A percentile compares a stretch with the other conserved stretches of the same genome.
These are phyloP conservation scores for Drosophila pachea DNA, from an alignment of 1,140 invertebrate genomes.

Conservation along the genomic window DNA sequence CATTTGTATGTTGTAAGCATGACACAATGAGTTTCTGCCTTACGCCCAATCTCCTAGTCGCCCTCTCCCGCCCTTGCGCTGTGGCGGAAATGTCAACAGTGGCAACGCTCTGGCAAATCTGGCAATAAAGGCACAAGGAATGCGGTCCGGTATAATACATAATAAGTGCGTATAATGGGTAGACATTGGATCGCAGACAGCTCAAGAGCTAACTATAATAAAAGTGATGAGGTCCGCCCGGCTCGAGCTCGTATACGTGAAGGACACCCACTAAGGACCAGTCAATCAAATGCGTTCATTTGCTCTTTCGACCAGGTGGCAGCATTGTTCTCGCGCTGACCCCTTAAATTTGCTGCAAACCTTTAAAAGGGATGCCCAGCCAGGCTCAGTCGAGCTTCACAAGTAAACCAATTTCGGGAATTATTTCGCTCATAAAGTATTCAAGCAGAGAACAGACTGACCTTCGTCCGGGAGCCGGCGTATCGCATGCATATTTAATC, in stretches of 20 bases:
- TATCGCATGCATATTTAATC: too few species aligned
- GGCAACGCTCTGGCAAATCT: constrained; percentile 8
- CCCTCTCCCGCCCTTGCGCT: neutral
- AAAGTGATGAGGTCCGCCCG: neutral
- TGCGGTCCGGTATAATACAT: constrained; percentile 13
- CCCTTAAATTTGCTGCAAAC: too few species aligned
- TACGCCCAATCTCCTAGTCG: too few species aligned
- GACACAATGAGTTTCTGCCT: constrained; percentile 27
- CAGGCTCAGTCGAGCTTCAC: neutral
- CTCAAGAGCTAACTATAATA: constrained; percentile 9
- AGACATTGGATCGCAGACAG: constrained; percentile 12
- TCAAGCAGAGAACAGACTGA: neutral
- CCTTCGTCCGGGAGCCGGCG: neutral
- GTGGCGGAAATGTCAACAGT: constrained; percentile 52
- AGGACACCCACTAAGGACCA: neutral
- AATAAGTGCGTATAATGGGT: constrained; percentile 48
- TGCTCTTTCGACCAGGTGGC: too few species aligned
- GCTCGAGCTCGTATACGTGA: neutral
- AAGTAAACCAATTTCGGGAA: neutral
- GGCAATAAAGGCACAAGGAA: constrained; percentile 33
- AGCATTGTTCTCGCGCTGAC: too few species aligned
- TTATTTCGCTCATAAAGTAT: constrained; percentile 4
- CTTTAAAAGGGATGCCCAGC: too few species aligned
- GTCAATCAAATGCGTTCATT: too few species aligned
- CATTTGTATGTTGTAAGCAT: constrained; percentile 42